These are phyloP conservation scores for Fragum sueziense DNA, from an alignment of 2,888 invertebrate species.

Conservation along the genomic window DNA sequence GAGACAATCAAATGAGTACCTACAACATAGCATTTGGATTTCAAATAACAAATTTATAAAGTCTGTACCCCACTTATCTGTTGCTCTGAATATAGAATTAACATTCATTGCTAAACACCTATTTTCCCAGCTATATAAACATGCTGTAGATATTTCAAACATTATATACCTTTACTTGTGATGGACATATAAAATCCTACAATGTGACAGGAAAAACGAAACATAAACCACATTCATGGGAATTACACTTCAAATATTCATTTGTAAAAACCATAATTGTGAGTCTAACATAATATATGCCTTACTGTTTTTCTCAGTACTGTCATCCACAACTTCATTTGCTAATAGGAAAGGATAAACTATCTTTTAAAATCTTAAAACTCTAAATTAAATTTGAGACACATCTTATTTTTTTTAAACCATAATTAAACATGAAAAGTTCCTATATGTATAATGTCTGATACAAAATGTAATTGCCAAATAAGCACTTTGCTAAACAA, in stretches of 20 bases:
- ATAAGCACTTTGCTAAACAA: no score
- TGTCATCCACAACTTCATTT: background rate
- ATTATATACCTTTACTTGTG: constrained; percentile 56
- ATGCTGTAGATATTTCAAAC: constrained; percentile 4
- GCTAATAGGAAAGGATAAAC: background rate
- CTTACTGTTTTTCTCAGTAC: background rate
- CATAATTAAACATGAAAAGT: no score
- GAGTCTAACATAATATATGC: background rate
- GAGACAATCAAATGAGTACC: background rate
- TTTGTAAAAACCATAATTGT: background rate
- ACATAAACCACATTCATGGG: background rate
- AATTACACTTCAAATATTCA: background rate
- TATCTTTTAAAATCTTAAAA: no score
- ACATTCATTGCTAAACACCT: no score
- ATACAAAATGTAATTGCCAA: no score
- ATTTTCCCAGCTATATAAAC: background rate
- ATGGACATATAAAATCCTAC: constrained; percentile 59
- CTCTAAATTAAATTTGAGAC: no score
- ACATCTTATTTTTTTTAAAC: no score
- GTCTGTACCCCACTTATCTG: background rate
- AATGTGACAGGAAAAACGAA: constrained; percentile 19
- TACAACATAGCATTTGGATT: background rate
- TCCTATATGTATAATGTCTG: no score
- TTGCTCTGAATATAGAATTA: no score
- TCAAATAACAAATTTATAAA: background rate